Conservation (phyloP, 2,113 vertebrate genomes). For the Takifugu flavidus region DNA sequence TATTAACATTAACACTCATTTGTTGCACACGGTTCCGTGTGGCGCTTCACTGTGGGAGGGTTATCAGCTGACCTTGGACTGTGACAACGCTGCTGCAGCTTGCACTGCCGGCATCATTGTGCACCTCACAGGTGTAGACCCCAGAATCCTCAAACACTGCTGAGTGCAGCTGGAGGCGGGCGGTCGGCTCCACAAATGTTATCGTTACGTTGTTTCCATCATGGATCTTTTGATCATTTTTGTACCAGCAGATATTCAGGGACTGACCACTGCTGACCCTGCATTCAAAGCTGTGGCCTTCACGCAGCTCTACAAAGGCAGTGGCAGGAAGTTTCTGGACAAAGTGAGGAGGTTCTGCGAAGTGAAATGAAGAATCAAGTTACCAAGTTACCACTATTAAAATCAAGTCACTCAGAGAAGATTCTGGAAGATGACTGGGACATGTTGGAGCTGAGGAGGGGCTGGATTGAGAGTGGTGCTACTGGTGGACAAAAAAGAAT, state of each 20-base stretch:
- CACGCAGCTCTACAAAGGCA: conserved; percentile 83
- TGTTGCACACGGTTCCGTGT: no score
- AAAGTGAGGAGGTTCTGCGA: conserved; percentile 92
- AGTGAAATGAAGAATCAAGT: conserved; percentile 59
- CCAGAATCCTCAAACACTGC: conserved; percentile 81
- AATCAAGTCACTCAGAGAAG: conserved; percentile 8
- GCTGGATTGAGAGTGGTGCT: conserved; percentile 3
- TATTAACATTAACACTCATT: conserved; percentile 22
- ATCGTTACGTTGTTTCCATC: conserved; percentile 81
- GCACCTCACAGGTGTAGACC: conserved; percentile 91
- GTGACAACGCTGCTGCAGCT: conserved; percentile 87
- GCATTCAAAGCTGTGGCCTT: conserved; percentile 84
- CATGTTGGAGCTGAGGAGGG: conserved; percentile 17
- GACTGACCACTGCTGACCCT: conserved; percentile 81
- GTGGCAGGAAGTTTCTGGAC: conserved; percentile 84
- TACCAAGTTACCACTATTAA: conserved; percentile 14
- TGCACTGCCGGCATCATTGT: conserved; percentile 88
- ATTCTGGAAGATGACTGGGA: conserved; percentile 19
- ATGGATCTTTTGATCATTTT: conserved; percentile 83
- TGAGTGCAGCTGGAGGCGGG: conserved; percentile 82
- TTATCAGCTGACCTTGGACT: conserved; percentile 87
- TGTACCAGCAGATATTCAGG: conserved; percentile 87
- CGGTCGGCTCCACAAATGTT: conserved; percentile 81
- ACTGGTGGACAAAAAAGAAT: conserved; percentile 40
- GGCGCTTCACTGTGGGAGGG: no score